phyloP scores from a whole-genome alignment of 2,113 vertebrate genomes.

The Heliornis fulica region DNA sequence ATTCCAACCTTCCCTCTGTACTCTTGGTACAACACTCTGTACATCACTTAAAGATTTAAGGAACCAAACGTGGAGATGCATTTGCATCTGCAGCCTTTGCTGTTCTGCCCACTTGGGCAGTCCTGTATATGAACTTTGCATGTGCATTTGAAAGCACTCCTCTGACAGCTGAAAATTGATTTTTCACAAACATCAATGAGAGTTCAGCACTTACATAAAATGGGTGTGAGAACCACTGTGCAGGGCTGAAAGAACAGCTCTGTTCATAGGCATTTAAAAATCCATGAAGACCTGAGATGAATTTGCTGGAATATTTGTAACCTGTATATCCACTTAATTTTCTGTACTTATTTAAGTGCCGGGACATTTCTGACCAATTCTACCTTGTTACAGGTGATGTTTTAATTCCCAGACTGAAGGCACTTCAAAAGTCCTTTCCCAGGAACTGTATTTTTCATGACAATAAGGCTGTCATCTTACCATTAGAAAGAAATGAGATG shows the following conservation, averaged over 20 bases:
- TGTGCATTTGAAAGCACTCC: background rate
- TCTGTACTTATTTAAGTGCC: background rate
- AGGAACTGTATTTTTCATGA: background rate
- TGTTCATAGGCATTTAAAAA: background rate
- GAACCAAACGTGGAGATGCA: background rate
- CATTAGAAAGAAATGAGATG: background rate
- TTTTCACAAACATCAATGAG: background rate
- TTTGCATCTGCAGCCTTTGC: background rate
- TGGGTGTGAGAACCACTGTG: background rate
- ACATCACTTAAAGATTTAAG: accelerated
- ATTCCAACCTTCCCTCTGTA: accelerated
- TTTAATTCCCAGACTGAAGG: conserved; percentile 25
- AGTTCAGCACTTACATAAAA: background rate
- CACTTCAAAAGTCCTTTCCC: background rate
- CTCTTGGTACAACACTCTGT: background rate
- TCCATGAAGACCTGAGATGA: background rate
- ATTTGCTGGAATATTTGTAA: background rate
- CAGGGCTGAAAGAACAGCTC: background rate
- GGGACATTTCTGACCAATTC: background rate
- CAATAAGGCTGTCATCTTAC: background rate
- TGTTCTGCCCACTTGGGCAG: background rate
- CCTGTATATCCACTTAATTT: background rate
- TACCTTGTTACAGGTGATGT: background rate
- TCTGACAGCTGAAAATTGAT: background rate
- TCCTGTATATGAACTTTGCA: background rate